Evolutionary conservation across 2,888 invertebrate species (phyloP), one percentile per base, ranked within the genome.

Genomic region (Hirtodrosophila alboralis): DNA sequence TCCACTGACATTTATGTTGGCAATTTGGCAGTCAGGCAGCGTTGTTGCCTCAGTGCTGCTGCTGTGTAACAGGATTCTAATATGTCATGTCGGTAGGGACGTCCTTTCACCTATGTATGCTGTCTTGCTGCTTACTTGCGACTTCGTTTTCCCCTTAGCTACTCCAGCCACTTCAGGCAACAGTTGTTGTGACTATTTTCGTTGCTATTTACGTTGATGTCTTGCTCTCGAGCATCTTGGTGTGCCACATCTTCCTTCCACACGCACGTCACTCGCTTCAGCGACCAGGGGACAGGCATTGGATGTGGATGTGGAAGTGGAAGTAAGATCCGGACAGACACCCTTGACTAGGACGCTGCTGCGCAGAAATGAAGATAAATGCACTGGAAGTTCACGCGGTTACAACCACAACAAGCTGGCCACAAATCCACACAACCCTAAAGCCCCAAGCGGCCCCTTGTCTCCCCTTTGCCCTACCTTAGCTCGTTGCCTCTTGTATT

Each of bases 1-100:
- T 37, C 27, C 68, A 64, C 80, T 84, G 87, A 84, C 84, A 86
- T 88, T 87, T 87, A 84, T 86, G 87, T 85, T 87, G 77, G 86
- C 87, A 85, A 81, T 84, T 81, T 79, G 76, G 83, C 73, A 80
- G 79, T 80, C 86, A 86, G 65, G 61, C 72, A 56, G 69, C 77
- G 60, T 69, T 45, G 62, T 53, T 66, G 56, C 58, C 12, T 23
- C 7, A 14, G 37, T 30, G 56, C 48, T 40, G 51, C 38, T 37
- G 26, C 49, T 69, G 66, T 84, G 84, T 84, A 81, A 84, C 81
- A 77, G 83, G 79, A 84, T 81, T 81, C 75, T 71, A 75, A 85
- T 84, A 80, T 83, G 76, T 86, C 87, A 79, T 86, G 81, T 86
- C 84, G 68, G 74, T 36, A 66, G 81, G 74, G 75, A 69, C 84